Evolutionary conservation across 2,888 invertebrate species (phyloP), one percentile per base, ranked within the genome.

Genomic region (Strigamia maritima): DNA sequence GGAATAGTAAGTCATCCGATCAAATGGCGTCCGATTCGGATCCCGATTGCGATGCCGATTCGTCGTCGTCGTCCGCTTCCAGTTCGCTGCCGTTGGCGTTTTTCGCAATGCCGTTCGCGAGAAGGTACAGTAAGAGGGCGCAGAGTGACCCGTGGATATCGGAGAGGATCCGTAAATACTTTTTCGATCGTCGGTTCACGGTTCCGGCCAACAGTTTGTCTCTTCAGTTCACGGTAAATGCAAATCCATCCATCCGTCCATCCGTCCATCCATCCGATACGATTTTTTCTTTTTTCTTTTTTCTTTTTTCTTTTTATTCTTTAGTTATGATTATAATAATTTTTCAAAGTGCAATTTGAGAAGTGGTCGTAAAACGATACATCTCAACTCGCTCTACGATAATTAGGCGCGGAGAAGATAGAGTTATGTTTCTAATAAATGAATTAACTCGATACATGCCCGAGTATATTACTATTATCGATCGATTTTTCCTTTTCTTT

Each of bases 91-190:
- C 76, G 31, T 28, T 76, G 40, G 38, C 76, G 8, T 77, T 77
- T 26, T 22, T 60, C 14, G 80, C 75, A 31, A 44, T 81, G 76
- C 81, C 81, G 14, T 81, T 82, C 54, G 77, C 49, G 14, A 40
- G 77, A 16, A 77, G 82, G 14, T 82, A 81, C 76, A 82, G 81
- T 76, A 80, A 81, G 76, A 70, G 82, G 75, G 81, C 82, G 0
- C 76, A 81, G 44, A 82, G 82, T 77, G 82, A 82, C 70, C 82
- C 82, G 0, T 82, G 82, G 82, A 82, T 82, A 22, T 82, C 82
- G 4, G 82, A 82, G 16, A 78, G 81, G 44, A 82, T 82, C 38
- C 81, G 82, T 12, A 75, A 81, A 22, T 82, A 82, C 74, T 82
- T 82, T 35, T 82, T 82, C 74, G 80, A 80, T 44, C 80, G 82